Conservation (phyloP, 2,888 invertebrate genomes). For the Eucriotettix oculatus region DNA sequence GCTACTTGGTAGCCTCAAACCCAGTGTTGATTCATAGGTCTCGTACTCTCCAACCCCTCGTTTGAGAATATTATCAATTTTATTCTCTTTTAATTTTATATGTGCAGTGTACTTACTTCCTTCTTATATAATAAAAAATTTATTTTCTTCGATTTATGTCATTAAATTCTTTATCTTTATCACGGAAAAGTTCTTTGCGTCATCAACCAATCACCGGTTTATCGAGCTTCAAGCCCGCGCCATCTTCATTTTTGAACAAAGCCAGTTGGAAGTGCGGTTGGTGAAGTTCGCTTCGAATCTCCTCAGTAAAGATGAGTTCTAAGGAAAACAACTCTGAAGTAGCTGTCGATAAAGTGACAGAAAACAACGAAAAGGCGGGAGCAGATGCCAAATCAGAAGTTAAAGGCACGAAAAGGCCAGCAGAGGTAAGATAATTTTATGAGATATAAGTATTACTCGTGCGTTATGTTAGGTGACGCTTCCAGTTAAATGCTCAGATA, state of each 20-base stretch:
- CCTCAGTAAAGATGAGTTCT: slow-evolving; percentile 44
- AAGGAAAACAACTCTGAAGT: slow-evolving; percentile 73
- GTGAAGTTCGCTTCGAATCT: slow-evolving; percentile 15
- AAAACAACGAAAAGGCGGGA: slow-evolving; percentile 51
- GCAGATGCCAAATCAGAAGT: slow-evolving; percentile 62
- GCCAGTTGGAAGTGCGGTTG: slow-evolving; percentile 32
- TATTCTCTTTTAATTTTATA: slow-evolving; percentile 14
- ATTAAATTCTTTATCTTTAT: slow-evolving; percentile 1
- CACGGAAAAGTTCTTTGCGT: slow-evolving; percentile 6
- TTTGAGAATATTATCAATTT: slow-evolving; percentile 24
- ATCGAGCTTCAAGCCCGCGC: slow-evolving; percentile 33
- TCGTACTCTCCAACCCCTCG: slow-evolving; percentile 53
- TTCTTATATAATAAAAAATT: background rate
- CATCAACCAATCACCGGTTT: slow-evolving; percentile 18
- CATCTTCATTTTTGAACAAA: slow-evolving; percentile 72
- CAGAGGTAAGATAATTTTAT: slow-evolving; percentile 50
- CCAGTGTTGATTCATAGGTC: slow-evolving; percentile 18
- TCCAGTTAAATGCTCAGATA: too few species aligned
- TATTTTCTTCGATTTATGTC: background rate
- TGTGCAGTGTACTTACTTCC: background rate
- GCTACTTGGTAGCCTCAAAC: slow-evolving; percentile 21
- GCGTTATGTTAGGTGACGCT: too few species aligned
- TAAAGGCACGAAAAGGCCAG: slow-evolving; percentile 76
- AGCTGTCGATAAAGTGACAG: slow-evolving; percentile 66
- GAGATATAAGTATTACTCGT: background rate